Conservation (phyloP, 2,888 invertebrate species). For the Mycalesis mineus region DNA sequence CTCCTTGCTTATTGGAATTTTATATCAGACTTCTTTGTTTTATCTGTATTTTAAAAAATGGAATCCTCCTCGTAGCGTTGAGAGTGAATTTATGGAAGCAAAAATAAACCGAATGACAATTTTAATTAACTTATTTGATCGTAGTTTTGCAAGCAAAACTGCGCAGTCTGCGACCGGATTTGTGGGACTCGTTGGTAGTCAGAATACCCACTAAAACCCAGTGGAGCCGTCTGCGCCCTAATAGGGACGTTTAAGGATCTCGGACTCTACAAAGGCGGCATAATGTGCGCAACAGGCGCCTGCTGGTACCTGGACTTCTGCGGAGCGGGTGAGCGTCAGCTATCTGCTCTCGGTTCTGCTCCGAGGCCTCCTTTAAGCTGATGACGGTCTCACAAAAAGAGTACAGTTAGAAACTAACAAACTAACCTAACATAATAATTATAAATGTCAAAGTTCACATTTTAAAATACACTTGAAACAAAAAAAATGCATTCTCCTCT, state of each 20-base stretch:
- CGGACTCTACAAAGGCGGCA: too few species aligned
- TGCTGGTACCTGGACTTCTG: too few species aligned
- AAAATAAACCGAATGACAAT: neutral
- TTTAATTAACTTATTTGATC: neutral
- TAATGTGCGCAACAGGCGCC: too few species aligned
- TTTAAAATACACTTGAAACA: too few species aligned
- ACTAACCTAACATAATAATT: neutral
- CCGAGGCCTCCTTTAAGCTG: too few species aligned
- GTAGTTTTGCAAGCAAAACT: too few species aligned
- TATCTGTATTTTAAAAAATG: neutral
- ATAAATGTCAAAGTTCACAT: conserved; percentile 6
- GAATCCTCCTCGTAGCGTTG: neutral
- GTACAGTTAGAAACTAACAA: conserved; percentile 5
- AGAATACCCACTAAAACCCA: neutral
- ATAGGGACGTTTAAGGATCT: neutral
- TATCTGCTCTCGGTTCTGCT: too few species aligned
- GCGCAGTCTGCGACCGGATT: too few species aligned
- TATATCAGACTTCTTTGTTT: neutral
- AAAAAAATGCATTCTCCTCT: too few species aligned
- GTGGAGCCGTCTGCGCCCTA: neutral
- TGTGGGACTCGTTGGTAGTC: too few species aligned
- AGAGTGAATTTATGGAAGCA: neutral
- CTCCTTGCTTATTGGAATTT: neutral
- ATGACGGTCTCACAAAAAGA: too few species aligned
- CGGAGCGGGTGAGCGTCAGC: neutral